Evolutionary conservation across 2,888 invertebrate genomes (phyloP), one percentile per base, ranked within the genome.

Genomic region (Augiades crinisus): DNA sequence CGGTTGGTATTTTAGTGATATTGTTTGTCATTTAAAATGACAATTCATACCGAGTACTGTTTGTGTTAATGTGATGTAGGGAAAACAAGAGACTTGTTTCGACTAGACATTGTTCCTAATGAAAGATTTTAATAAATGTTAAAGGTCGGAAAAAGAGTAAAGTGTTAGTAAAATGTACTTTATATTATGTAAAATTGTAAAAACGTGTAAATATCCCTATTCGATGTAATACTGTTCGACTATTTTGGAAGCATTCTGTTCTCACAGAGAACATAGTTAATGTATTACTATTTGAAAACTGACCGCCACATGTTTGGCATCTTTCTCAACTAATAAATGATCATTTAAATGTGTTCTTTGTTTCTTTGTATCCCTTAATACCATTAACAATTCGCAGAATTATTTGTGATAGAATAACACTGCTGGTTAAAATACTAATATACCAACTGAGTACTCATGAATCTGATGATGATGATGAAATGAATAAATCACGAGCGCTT

Each of bases 301-400:
- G 10, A 21, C 13, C 24, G 24, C 40, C 14, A 46, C 60, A 53
- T 60, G 61, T 61, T 46, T 45, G 53, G 60, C 59, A 56, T 55
- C 55, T 46, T 49, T 56, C 38, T 51, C 40, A 44, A 54, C 47
- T 53, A 46, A 56, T 46, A 53, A 58, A 54, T 45, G 30, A 41
- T 56, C 27, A 43, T 37, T 47, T 19, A 30, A 47, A 53, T 47
- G 51, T 56, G 46, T 37, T 19, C 3, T 13, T 31, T 31, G 19
- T 22, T 47, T 47, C 3, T 2, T 30, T 41, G 1, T n/a, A 5
- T n/a, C n/a, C n/a, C n/a, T n/a, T n/a, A n/a, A n/a, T n/a, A n/a
- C n/a, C n/a, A n/a, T n/a, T n/a, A n/a, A n/a, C n/a, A n/a, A n/a
- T n/a, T n/a, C n/a, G n/a, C n/a, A n/a, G n/a, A n/a, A n/a, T n/a